phyloP scores from a whole-genome alignment of 2,888 invertebrate species.

The Kuschelorhynchus macadamiae region DNA sequence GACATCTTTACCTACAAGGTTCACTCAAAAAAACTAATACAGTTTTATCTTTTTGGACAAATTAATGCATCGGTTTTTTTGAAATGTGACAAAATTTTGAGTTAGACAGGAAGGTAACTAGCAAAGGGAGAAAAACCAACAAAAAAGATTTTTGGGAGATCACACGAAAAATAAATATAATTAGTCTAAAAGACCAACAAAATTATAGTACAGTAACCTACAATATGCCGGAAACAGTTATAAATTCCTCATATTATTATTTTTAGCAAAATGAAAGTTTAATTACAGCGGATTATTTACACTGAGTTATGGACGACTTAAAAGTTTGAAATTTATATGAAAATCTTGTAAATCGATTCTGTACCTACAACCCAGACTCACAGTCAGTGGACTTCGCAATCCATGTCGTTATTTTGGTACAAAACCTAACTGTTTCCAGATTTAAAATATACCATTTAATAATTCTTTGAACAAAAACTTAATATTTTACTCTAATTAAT shows the following conservation, averaged over 20 bases:
- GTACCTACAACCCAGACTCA: too few relatives aligned
- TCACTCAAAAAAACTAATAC: not conserved
- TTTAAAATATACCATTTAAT: conserved; percentile 53
- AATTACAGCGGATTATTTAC: too few relatives aligned
- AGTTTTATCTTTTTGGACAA: not conserved
- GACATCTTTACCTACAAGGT: not conserved
- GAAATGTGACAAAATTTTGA: conserved; percentile 7
- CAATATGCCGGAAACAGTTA: conserved; percentile 1
- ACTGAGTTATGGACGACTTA: too few relatives aligned
- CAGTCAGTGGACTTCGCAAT: not conserved
- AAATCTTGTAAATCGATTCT: not conserved
- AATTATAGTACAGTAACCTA: conserved; percentile 50
- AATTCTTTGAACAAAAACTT: conserved; percentile 60
- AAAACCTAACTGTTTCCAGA: conserved; percentile 34
- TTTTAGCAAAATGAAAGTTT: not conserved
- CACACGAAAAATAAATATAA: conserved; percentile 63
- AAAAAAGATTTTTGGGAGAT: conserved; percentile 60
- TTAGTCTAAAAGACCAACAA: conserved; percentile 55
- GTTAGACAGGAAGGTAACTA: conserved; percentile 27
- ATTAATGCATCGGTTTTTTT: not conserved
- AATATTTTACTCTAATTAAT: conserved; percentile 60
- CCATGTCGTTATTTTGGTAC: not conserved
- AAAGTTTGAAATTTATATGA: not conserved
- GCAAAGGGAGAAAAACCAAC: conserved; percentile 28
- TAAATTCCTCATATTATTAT: not conserved